A percentile compares a stretch with the other conserved stretches of the same genome.
phyloP scores from a whole-genome alignment of 2,797 vertebrate species.

The Myotis pilosus region DNA sequence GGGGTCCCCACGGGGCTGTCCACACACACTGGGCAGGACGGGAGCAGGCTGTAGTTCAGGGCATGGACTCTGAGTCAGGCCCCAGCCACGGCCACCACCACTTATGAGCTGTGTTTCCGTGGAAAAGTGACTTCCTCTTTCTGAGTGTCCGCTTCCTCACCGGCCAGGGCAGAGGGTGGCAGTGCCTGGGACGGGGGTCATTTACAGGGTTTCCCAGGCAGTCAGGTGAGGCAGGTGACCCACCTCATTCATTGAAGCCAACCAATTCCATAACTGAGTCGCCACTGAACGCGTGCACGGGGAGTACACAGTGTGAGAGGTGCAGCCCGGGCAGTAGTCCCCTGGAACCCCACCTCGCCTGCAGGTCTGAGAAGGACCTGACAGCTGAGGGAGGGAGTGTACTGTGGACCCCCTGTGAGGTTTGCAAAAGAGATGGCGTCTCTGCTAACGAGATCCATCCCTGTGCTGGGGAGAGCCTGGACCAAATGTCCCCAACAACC shows the following conservation, averaged over 20 bases:
- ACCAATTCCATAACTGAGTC: neutral
- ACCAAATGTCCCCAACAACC: constrained; percentile 24
- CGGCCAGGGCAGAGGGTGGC: neutral
- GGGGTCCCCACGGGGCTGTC: no score
- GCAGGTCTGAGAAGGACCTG: fast-evolving
- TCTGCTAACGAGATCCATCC: neutral
- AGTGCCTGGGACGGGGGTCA: neutral
- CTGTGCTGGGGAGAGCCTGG: neutral
- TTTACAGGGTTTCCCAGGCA: neutral
- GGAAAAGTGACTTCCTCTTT: neutral
- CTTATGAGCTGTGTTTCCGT: neutral
- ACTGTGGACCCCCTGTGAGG: fast-evolving
- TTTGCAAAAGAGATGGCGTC: neutral
- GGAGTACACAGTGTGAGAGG: neutral
- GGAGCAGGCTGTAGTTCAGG: fast-evolving
- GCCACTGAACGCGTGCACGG: no score
- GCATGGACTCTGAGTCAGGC: neutral
- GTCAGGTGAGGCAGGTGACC: neutral
- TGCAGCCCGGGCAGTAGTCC: no score
- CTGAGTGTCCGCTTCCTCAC: neutral
- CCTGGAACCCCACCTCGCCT: fast-evolving
- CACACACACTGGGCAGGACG: fast-evolving
- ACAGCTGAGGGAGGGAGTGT: fast-evolving
- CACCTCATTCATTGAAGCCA: neutral
- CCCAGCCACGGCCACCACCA: neutral